phyloP scores from a whole-genome alignment of 2,888 invertebrate species.

The Euproctis similis region DNA sequence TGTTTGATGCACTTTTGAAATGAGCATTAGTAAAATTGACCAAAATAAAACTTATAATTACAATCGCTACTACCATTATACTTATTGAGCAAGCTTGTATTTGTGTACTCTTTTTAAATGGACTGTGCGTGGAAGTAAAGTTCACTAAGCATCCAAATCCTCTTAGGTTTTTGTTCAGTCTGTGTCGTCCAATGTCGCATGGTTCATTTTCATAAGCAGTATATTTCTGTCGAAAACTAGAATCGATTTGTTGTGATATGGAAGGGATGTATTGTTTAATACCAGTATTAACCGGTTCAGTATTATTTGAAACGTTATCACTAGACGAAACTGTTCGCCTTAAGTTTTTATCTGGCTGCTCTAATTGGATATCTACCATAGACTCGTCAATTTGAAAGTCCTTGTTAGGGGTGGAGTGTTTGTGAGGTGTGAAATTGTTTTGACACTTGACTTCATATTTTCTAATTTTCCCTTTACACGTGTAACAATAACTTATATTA shows the following conservation, averaged over 20 bases:
- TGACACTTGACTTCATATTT: slow-evolving; percentile 56
- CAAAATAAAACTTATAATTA: slow-evolving; percentile 68
- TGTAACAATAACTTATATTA: slow-evolving; percentile 57
- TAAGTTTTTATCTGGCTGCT: slow-evolving; percentile 19
- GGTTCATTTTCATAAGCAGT: slow-evolving; percentile 48
- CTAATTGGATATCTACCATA: slow-evolving; percentile 21
- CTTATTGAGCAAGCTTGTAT: slow-evolving; percentile 73
- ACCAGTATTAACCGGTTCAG: slow-evolving; percentile 23
- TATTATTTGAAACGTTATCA: slow-evolving; percentile 27
- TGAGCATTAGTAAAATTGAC: slow-evolving; percentile 66
- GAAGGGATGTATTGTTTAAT: slow-evolving; percentile 53
- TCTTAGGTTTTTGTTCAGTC: slow-evolving; percentile 64
- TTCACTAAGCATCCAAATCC: slow-evolving; percentile 66
- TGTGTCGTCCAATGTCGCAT: slow-evolving; percentile 40
- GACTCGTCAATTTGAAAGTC: slow-evolving; percentile 22
- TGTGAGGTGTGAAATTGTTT: slow-evolving; percentile 47
- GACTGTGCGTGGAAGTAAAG: slow-evolving; percentile 59
- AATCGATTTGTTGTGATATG: slow-evolving; percentile 61
- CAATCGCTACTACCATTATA: slow-evolving; percentile 69
- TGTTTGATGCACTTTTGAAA: slow-evolving; percentile 48
- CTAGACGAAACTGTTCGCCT: slow-evolving; percentile 25
- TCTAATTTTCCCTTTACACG: slow-evolving; percentile 64
- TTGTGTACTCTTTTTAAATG: slow-evolving; percentile 64
- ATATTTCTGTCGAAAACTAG: slow-evolving; percentile 56
- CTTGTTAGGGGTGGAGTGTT: slow-evolving; percentile 59